phyloP scores from a whole-genome alignment of 2,797 vertebrate genomes.

The Hypotaenidia philippensis region DNA sequence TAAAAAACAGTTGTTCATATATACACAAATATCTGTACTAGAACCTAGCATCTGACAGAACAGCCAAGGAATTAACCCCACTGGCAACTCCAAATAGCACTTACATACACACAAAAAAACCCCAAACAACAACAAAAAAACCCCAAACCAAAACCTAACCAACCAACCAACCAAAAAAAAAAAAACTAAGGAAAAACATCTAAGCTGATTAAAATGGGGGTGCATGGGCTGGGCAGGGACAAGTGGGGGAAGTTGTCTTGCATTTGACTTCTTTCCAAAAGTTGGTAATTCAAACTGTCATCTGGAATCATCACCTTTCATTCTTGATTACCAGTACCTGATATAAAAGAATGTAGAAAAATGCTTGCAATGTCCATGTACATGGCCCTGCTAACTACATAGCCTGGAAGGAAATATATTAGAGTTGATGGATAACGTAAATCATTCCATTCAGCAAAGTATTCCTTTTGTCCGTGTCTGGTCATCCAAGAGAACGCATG shows the following conservation, averaged over 20 bases:
- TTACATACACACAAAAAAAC: neutral
- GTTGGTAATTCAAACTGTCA: conserved; percentile 16
- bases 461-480: neutral
- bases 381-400: neutral
- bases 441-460: neutral
- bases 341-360: conserved; percentile 1
- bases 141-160: neutral
- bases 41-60: conserved; percentile 79
- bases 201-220: neutral
- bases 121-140: neutral
- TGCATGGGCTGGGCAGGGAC: neutral
- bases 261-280: conserved; percentile 13
- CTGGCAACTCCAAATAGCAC: conserved; percentile 47
- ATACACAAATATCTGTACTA: conserved; percentile 82
- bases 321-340: neutral
- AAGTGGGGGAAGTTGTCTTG: neutral
- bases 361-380: neutral
- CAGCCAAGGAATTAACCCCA: conserved; percentile 78
- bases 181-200: neutral
- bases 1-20: conserved; percentile 88
- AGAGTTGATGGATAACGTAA: rapidly evolving
- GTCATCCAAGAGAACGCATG: neutral
- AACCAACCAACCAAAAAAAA: neutral
- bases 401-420: neutral
- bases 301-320: conserved; percentile 21